These are phyloP conservation scores for Leistus spinibarbis DNA, from an alignment of 2,888 invertebrate species.

Conservation along the genomic window DNA sequence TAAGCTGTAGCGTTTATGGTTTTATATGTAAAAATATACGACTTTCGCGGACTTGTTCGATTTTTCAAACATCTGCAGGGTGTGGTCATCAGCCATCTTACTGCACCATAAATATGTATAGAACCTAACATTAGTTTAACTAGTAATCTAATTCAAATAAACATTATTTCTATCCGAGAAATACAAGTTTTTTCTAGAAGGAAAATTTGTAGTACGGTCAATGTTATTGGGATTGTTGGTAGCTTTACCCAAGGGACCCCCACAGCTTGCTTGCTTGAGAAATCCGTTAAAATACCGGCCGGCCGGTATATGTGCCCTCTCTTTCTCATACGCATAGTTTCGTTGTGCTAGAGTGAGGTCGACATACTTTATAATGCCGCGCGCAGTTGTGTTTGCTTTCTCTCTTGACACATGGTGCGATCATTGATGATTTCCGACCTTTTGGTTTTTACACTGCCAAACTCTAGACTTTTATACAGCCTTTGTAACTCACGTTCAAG, in stretches of 20 bases:
- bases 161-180: not conserved
- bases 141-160: not conserved
- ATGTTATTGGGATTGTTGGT: conserved; percentile 15
- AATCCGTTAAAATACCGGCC: conserved; percentile 32
- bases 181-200: not conserved
- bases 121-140: not conserved
- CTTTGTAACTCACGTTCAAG: not conserved
- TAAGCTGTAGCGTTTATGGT: not conserved
- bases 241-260: conserved; percentile 16
- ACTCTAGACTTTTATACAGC: not conserved
- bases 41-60: not conserved
- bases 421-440: conserved; percentile 11
- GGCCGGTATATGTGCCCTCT: conserved; percentile 20
- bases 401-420: conserved; percentile 25
- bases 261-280: conserved; percentile 16
- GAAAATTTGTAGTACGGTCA: not conserved
- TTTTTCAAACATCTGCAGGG: conserved; percentile 30
- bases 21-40: not conserved
- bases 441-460: not conserved
- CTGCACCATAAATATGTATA: not conserved
- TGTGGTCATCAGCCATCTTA: conserved; percentile 36
- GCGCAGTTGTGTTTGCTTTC: conserved; percentile 22
- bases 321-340: conserved; percentile 5
- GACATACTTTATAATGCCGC: conserved; percentile 19
- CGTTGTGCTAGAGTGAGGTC: conserved; percentile 21